Base-by-base conservation (phyloP, 2,888 invertebrate genomes). In the Acleris laterana region DNA sequence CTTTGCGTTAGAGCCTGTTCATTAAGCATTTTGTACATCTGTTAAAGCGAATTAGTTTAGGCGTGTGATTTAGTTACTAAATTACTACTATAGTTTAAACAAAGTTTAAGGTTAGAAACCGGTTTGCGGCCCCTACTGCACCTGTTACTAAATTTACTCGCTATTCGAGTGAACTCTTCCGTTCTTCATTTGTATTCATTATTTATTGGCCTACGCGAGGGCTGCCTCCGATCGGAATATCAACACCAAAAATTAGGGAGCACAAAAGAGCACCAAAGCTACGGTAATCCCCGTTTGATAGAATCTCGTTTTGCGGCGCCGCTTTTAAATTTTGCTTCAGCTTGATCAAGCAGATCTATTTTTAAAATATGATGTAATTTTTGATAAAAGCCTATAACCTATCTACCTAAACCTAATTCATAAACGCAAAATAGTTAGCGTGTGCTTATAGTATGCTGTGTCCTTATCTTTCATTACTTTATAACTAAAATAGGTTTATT, bases 121-220 rank as follows among this genome's bases (percentile, higher is more conserved):
- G 81, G 84, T 83, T 82, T 72, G 71, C 70, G 78, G 81, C 81
- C 83, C 81, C 73, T 68, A 70, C 68, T 83, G 81, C 90, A 91
- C 91, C 90, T 91, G 91, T 87, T 86, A 77, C 77, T 70, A 62
- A 84, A 87, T 87, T 84, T 83, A 83, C 80, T 72, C 75, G 74
- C 82, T 75, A 89, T 90, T 89, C 86, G 79, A 77, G 84, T 75
- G 79, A 83, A 82, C 78, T 90, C 89, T 90, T 89, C 88, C 89
- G 88, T 77, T 87, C 85, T 87, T 83, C 85, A 88, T 90, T 89
- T 89, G 87, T 86, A 83, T 82, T 84, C 79, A 79, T 80, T 81
- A 80, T 83, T 85, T 82, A 86, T 84, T 82, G 78, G 78, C 75
- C 75, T 68, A 22, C 67, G 66, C 42, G 65, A 64, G 70, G 70